Conservation (phyloP, 2,888 invertebrate species). For the Phyto melanocephala region DNA sequence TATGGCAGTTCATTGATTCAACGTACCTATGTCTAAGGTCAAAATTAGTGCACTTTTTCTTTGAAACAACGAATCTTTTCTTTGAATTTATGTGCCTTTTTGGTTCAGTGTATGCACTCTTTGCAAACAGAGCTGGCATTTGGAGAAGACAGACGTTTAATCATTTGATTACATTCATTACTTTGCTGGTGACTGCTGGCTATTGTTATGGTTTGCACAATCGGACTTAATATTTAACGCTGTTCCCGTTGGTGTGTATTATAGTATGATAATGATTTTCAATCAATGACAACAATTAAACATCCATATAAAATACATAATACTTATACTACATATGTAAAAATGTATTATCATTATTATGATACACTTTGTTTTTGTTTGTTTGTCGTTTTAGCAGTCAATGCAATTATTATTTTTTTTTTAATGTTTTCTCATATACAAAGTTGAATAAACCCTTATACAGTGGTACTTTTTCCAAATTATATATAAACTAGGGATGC, state of each 20-base stretch:
- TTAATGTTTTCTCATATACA: too few species aligned
- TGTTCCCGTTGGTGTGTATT: not conserved
- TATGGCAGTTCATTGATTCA: too few species aligned
- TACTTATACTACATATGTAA: not conserved
- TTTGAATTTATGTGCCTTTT: too few species aligned
- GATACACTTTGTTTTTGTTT: not conserved
- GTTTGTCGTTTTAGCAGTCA: not conserved
- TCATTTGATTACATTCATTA: not conserved
- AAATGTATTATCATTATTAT: not conserved
- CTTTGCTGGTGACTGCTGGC: not conserved
- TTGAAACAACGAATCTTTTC: too few species aligned
- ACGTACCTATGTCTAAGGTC: too few species aligned
- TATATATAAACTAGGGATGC: too few species aligned
- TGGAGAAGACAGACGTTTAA: not conserved
- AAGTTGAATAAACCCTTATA: not conserved
- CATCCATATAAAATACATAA: too few species aligned
- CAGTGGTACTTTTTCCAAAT: too few species aligned
- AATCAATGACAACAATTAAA: conserved; percentile 7
- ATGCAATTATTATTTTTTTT: not conserved
- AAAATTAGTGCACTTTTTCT: too few species aligned
- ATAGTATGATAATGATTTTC: not conserved
- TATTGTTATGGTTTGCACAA: not conserved
- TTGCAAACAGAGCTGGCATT: not conserved
- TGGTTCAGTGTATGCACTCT: too few species aligned
- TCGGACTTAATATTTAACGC: not conserved